Conservation (phyloP, 2,888 invertebrate genomes). For the Campopleginae sp. region DNA sequence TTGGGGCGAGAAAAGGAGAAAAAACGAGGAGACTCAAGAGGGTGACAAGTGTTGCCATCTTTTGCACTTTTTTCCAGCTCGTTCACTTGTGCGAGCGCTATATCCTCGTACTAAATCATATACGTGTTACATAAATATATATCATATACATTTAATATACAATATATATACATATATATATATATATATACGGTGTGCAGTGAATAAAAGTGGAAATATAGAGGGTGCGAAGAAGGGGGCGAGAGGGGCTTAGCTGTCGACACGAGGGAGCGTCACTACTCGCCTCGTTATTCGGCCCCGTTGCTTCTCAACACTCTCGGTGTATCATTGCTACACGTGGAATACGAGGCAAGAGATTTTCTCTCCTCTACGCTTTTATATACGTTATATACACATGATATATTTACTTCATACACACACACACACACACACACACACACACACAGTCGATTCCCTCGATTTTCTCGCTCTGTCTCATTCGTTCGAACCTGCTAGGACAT, state of each 20-base stretch:
- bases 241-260: slow-evolving; percentile 40
- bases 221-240: not conserved
- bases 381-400: slow-evolving; percentile 1
- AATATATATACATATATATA: not conserved
- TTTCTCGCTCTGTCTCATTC: slow-evolving; percentile 56
- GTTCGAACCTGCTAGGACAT: slow-evolving; percentile 37
- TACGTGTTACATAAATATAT: not conserved
- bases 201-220: slow-evolving; percentile 15
- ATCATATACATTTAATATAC: not conserved
- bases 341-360: slow-evolving; percentile 50
- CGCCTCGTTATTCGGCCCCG: slow-evolving; percentile 66
- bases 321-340: slow-evolving; percentile 42
- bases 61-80: slow-evolving; percentile 37
- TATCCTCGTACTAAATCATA: not conserved
- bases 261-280: slow-evolving; percentile 56
- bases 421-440: no score
- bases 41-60: slow-evolving; percentile 47
- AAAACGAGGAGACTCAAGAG: slow-evolving; percentile 34
- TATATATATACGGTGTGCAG: slow-evolving; percentile 15
- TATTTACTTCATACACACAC: not conserved
- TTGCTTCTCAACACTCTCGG: slow-evolving; percentile 54
- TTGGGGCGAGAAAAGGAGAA: slow-evolving; percentile 52
- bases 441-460: slow-evolving; percentile 48
- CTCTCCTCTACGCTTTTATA: slow-evolving; percentile 29
- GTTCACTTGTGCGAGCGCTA: slow-evolving; percentile 22